Percentiles rank a stretch among this genome's conserved stretches.
These are phyloP conservation scores for Lacanobia wlatinum DNA, from an alignment of 2,888 invertebrate species.

Conservation along the genomic window DNA sequence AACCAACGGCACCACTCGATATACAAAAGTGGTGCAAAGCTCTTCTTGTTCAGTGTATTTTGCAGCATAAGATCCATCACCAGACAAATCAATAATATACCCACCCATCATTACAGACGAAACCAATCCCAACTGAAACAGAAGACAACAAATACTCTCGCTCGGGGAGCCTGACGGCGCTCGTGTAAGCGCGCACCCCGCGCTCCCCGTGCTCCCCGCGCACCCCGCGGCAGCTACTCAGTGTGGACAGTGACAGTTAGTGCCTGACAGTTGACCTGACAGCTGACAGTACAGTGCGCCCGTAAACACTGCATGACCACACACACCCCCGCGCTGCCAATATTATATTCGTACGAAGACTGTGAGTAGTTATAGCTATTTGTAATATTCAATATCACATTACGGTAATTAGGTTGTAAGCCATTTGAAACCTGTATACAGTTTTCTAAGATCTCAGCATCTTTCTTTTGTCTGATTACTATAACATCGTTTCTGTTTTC, in stretches of 20 bases:
- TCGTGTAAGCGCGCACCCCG: conserved; percentile 73
- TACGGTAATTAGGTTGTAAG: conserved; percentile 72
- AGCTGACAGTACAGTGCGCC: conserved; percentile 53
- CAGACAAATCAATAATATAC: conserved; percentile 11
- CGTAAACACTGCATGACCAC: conserved; percentile 25
- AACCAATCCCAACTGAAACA: conserved; percentile 70
- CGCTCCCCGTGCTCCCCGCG: neutral
- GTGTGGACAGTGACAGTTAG: conserved; percentile 65
- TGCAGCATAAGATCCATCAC: neutral
- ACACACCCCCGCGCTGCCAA: conserved; percentile 71
- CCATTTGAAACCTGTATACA: conserved; percentile 82
- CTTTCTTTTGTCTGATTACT: conserved; percentile 75
- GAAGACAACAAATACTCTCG: conserved; percentile 81
- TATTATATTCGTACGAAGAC: conserved; percentile 77
- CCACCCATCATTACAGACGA: conserved; percentile 73
- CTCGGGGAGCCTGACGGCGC: conserved; percentile 85
- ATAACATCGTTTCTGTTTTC: conserved; percentile 70
- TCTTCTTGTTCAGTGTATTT: conserved; percentile 21
- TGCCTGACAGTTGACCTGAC: conserved; percentile 67
- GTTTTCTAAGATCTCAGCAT: conserved; percentile 89
- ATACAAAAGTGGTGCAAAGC: conserved; percentile 16
- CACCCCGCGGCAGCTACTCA: conserved; percentile 58
- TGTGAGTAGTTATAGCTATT: conserved; percentile 82
- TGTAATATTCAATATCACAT: conserved; percentile 76
- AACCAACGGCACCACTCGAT: neutral